A percentile compares a stretch with the other conserved stretches of the same genome.
These are phyloP conservation scores for Bradysia coprophila DNA, from an alignment of 1,140 invertebrate species.

Conservation along the genomic window DNA sequence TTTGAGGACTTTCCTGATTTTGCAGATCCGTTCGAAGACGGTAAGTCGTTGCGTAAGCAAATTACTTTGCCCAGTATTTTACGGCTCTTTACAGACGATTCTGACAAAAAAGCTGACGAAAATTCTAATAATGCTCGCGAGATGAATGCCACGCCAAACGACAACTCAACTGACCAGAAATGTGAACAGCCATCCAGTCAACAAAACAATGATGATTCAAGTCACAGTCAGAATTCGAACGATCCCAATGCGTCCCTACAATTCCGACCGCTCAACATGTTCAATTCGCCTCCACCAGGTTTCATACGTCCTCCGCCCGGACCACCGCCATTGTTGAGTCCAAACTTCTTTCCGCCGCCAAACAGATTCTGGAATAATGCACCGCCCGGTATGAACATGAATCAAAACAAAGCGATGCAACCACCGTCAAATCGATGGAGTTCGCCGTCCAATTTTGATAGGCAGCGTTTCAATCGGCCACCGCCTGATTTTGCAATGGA, in stretches of 20 bases:
- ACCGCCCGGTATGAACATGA: background rate
- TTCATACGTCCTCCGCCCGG: background rate
- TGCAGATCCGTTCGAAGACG: background rate
- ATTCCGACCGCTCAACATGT: background rate
- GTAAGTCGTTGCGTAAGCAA: background rate
- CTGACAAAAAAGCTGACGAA: background rate
- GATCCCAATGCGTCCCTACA: background rate
- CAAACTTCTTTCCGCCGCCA: background rate
- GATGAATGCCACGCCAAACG: background rate
- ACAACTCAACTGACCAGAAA: background rate
- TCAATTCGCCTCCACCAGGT: background rate
- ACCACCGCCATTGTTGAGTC: background rate
- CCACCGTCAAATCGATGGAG: too few relatives aligned
- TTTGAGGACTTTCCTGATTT: constrained; percentile 13
- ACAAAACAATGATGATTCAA: too few relatives aligned
- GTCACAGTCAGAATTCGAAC: too few relatives aligned
- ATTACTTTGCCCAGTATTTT: background rate
- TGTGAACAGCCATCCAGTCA: too few relatives aligned
- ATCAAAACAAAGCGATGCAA: too few relatives aligned
- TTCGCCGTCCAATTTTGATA: too few relatives aligned
- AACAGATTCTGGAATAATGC: background rate
- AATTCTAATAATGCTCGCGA: background rate
- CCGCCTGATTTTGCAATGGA: background rate
- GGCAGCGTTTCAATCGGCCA: too few relatives aligned
- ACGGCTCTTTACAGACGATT: background rate